These are phyloP conservation scores for Lethrus apterus DNA, from an alignment of 1,140 invertebrate species.

Conservation along the genomic window DNA sequence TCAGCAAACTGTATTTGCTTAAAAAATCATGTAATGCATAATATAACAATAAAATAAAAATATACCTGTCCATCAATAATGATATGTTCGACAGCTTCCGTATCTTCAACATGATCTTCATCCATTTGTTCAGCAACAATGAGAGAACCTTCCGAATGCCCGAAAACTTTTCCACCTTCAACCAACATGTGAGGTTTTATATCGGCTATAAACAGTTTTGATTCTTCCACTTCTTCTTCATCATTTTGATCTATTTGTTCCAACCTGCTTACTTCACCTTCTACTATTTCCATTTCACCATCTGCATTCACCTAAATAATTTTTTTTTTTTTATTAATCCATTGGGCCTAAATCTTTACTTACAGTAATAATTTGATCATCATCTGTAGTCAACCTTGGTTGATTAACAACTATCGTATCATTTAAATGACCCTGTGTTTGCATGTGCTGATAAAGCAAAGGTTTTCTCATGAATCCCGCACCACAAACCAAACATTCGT, in stretches of 20 bases:
- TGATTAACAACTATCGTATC: conserved; percentile 75
- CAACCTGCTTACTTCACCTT: conserved; percentile 19
- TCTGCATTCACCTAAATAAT: conserved; percentile 32
- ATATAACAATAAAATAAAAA: neutral
- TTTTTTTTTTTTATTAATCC: no score
- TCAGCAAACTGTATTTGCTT: conserved; percentile 34
- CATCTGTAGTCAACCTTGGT: conserved; percentile 56
- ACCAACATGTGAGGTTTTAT: conserved; percentile 48
- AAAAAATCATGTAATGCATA: neutral
- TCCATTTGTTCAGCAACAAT: conserved; percentile 38
- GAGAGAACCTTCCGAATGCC: conserved; percentile 37
- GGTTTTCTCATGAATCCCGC: conserved; percentile 79
- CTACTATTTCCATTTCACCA: conserved; percentile 34
- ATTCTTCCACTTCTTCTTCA: conserved; percentile 36
- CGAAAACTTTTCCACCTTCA: conserved; percentile 40
- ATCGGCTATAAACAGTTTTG: conserved; percentile 49
- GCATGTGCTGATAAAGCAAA: conserved; percentile 70
- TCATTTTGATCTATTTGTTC: conserved; percentile 33
- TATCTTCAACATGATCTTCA: conserved; percentile 35
- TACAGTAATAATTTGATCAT: conserved; percentile 45
- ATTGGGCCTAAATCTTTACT: no score
- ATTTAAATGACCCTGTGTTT: conserved; percentile 54
- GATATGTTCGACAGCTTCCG: conserved; percentile 45
- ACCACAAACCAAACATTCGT: conserved; percentile 73
- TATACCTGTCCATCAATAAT: conserved; percentile 48